A percentile compares a stretch with the other conserved stretches of the same genome.
phyloP scores from a whole-genome alignment of 1,140 invertebrate species.

The Triops cancriformis region DNA sequence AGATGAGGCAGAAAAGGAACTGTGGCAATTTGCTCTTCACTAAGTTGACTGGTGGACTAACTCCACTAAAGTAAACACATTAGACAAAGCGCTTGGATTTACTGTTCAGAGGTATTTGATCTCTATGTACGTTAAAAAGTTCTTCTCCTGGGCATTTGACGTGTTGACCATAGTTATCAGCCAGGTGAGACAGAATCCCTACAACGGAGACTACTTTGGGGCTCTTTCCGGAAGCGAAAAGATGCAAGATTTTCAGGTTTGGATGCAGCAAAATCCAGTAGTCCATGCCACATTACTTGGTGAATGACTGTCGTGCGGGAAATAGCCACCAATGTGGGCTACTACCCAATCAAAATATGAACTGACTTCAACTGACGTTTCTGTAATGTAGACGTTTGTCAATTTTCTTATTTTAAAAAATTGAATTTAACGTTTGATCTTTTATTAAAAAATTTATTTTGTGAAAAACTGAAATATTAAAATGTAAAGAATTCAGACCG shows the following conservation, averaged over 20 bases:
- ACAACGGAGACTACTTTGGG: conserved; percentile 69
- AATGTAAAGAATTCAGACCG: conserved; percentile 29
- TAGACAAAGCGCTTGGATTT: background rate
- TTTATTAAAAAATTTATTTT: no score
- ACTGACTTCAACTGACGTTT: conserved; percentile 65
- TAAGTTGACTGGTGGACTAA: conserved; percentile 39
- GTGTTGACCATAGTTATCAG: conserved; percentile 61
- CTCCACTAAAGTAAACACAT: conserved; percentile 27
- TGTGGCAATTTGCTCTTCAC: conserved; percentile 55
- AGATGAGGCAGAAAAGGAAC: conserved; percentile 72
- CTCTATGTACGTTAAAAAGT: conserved; percentile 63
- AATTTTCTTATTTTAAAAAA: no score
- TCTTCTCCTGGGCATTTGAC: conserved; percentile 60
- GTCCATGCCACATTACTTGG: conserved; percentile 65
- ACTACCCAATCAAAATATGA: conserved; percentile 88
- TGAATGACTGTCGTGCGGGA: conserved; percentile 74
- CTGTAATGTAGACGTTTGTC: conserved; percentile 38
- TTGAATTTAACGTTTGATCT: no score
- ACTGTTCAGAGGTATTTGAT: no score
- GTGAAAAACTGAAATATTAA: conserved; percentile 9
- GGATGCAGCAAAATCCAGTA: conserved; percentile 59
- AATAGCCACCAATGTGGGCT: conserved; percentile 78
- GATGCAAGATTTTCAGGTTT: conserved; percentile 30
- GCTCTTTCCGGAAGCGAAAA: conserved; percentile 33
- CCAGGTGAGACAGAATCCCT: conserved; percentile 71